Evolutionary conservation across 2,113 vertebrate species (phyloP).

Genomic region (Jaculus jaculus): DNA sequence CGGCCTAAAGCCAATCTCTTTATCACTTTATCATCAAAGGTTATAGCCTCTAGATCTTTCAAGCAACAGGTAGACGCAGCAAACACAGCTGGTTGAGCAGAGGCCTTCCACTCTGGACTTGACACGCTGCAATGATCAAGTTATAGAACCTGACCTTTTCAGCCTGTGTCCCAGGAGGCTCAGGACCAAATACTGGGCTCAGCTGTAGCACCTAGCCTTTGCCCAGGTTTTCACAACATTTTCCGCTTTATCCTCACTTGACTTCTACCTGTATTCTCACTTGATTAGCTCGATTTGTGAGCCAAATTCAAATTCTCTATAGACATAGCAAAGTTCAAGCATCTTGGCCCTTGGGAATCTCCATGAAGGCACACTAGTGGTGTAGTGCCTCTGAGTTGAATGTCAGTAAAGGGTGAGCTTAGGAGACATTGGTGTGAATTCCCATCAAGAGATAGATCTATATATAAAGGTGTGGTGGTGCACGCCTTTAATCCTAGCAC

Average conservation of each 20-base stretch:
- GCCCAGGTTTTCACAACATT: neutral
- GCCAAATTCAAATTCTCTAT: slow-evolving; percentile 6
- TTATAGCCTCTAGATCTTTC: neutral
- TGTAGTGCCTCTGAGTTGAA: neutral
- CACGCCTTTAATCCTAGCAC: too few relatives aligned
- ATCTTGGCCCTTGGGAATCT: neutral
- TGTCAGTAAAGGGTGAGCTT: neutral
- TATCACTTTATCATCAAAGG: neutral
- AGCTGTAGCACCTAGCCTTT: neutral
- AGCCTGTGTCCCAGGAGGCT: neutral
- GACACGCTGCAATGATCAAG: too few relatives aligned
- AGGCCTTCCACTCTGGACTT: neutral
- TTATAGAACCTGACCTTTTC: neutral
- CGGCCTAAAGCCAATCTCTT: neutral
- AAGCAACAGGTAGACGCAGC: neutral
- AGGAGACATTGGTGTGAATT: neutral
- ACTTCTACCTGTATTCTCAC: slow-evolving; percentile 8
- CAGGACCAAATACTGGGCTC: neutral
- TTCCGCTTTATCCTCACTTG: neutral
- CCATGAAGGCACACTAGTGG: slow-evolving; percentile 28
- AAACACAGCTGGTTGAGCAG: neutral
- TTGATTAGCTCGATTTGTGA: neutral
- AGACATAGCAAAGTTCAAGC: neutral
- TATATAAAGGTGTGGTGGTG: too few relatives aligned
- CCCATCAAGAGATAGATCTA: neutral